These are phyloP conservation scores for Neolamprologus sp. DNA, from an alignment of 2,113 vertebrate species.

Conservation along the genomic window DNA sequence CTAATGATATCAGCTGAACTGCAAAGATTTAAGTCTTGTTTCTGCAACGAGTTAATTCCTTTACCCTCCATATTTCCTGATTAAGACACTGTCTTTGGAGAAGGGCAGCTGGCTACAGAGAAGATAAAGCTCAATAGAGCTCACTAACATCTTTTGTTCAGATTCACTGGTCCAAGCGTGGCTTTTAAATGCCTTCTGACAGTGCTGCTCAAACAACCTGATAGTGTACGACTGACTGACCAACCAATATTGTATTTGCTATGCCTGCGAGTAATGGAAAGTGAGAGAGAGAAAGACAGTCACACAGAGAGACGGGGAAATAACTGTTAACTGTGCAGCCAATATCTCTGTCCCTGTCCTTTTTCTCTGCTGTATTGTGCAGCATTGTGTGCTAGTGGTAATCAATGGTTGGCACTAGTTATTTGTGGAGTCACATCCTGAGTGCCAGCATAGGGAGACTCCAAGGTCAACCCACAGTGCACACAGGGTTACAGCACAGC, in stretches of 20 bases:
- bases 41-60: neutral
- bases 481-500: constrained; percentile 32
- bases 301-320: constrained; percentile 10
- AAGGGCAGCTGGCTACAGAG: neutral
- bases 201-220: constrained; percentile 9
- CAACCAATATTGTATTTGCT: constrained; percentile 36
- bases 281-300: constrained; percentile 24
- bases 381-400: constrained; percentile 45
- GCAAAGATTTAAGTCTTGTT: neutral
- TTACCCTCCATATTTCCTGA: neutral
- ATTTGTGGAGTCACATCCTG: constrained; percentile 63
- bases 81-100: neutral
- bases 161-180: neutral
- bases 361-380: constrained; percentile 35
- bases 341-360: constrained; percentile 46
- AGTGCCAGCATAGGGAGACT: constrained; percentile 47
- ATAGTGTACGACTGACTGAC: neutral
- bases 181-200: constrained; percentile 16
- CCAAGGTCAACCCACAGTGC: constrained; percentile 59
- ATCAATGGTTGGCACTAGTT: constrained; percentile 64
- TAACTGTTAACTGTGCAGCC: constrained; percentile 41
- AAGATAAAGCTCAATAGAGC: neutral
- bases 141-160: neutral
- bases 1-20: neutral
- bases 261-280: constrained; percentile 63